A percentile compares a stretch with the other conserved stretches of the same genome.
Conservation (phyloP, 2,797 vertebrate species). For the Acanthopagrus latus region DNA sequence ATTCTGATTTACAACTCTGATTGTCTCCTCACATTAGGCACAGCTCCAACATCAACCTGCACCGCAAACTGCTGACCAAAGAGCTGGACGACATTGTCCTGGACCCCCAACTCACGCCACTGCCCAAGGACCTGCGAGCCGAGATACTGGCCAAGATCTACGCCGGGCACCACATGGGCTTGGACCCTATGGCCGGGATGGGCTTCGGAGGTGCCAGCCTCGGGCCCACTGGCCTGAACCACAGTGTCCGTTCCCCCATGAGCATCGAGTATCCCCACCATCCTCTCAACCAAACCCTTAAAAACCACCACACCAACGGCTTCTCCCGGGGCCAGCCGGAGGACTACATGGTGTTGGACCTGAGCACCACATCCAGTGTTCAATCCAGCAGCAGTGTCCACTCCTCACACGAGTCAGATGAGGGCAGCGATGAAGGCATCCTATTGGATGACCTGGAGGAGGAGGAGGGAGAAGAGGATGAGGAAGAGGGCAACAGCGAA, state of each 20-base stretch:
- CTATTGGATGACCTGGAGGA: slow-evolving; percentile 94
- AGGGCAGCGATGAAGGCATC: slow-evolving; percentile 97
- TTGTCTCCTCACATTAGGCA: slow-evolving; percentile 86
- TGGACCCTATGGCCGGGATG: slow-evolving; percentile 91
- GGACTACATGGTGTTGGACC: slow-evolving; percentile 96
- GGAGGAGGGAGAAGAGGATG: slow-evolving; percentile 76
- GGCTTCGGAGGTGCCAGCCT: slow-evolving; percentile 88
- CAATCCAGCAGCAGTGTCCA: slow-evolving; percentile 97
- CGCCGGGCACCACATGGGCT: slow-evolving; percentile 91
- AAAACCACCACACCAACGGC: slow-evolving; percentile 87
- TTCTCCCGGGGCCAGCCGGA: slow-evolving; percentile 91
- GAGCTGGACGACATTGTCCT: slow-evolving; percentile 99
- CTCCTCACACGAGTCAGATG: slow-evolving; percentile 96
- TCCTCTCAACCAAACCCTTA: slow-evolving; percentile 69
- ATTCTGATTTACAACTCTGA: slow-evolving; percentile 52
- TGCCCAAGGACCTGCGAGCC: slow-evolving; percentile 88
- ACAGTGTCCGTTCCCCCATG: slow-evolving; percentile 89
- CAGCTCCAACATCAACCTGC: slow-evolving; percentile 99
- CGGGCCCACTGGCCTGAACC: slow-evolving; percentile 87
- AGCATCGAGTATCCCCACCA: slow-evolving; percentile 88
- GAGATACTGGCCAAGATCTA: slow-evolving; percentile 95
- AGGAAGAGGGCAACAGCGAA: slow-evolving; percentile 88
- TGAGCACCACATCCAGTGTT: slow-evolving; percentile 96
- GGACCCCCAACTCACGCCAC: slow-evolving; percentile 87
- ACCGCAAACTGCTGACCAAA: slow-evolving; percentile 99